Evolutionary conservation across 2,113 vertebrate species (phyloP).

Genomic region (Cottus gobio): DNA sequence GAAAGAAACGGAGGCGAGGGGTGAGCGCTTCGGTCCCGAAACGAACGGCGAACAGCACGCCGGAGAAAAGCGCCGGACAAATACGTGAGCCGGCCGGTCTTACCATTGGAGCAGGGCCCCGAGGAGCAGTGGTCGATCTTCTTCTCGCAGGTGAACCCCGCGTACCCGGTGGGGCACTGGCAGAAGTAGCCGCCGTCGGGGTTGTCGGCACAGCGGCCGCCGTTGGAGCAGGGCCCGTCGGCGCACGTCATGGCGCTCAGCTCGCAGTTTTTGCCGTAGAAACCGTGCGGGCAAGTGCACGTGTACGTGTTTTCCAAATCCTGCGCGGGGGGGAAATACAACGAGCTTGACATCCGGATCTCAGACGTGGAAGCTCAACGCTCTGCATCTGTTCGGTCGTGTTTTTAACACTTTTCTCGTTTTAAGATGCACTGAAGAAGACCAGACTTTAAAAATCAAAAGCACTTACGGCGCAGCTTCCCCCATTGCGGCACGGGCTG

Average conservation of each 20-base stretch:
- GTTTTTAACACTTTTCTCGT: background rate
- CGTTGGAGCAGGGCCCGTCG: conserved; percentile 95
- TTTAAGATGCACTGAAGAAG: too few species aligned
- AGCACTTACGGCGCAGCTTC: conserved; percentile 92
- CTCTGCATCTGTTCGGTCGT: too few species aligned
- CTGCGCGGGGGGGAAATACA: conserved; percentile 72
- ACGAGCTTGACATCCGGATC: conserved; percentile 12
- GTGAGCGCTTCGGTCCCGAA: background rate
- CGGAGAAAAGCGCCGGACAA: too few species aligned
- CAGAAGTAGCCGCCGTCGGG: conserved; percentile 94
- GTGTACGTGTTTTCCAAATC: conserved; percentile 93
- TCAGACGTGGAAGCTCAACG: too few species aligned
- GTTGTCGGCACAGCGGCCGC: conserved; percentile 92
- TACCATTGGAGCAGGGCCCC: conserved; percentile 94
- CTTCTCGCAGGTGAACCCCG: conserved; percentile 98
- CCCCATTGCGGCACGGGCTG: conserved; percentile 93
- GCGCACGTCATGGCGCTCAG: conserved; percentile 96
- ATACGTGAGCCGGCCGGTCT: conserved; percentile 4
- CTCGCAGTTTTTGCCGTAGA: conserved; percentile 96
- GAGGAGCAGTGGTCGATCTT: conserved; percentile 95
- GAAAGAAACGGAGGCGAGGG: conserved; percentile 33
- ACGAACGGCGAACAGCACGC: too few species aligned
- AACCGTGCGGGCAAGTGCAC: conserved; percentile 94
- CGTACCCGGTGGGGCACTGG: conserved; percentile 90
- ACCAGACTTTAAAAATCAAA: background rate